A percentile compares a stretch with the other conserved stretches of the same genome.
These are phyloP conservation scores for Ctenicera cuprea DNA, from an alignment of 2,888 invertebrate species.

Conservation along the genomic window DNA sequence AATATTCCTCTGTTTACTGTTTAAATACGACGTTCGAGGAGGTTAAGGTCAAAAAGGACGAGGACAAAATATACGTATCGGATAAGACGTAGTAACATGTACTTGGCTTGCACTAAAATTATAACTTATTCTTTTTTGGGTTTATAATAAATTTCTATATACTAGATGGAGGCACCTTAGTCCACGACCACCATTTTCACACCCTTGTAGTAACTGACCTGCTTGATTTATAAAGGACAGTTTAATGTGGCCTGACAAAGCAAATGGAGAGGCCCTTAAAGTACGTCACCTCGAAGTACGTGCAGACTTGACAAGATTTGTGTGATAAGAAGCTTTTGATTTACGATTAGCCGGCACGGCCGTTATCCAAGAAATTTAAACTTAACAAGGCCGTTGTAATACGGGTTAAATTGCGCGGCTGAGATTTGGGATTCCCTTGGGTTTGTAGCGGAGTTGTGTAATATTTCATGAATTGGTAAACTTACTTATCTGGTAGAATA, in stretches of 20 bases:
- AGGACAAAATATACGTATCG: too few relatives aligned
- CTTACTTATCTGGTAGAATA: slow-evolving; percentile 37
- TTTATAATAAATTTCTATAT: slow-evolving; percentile 11
- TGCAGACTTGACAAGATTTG: slow-evolving; percentile 49
- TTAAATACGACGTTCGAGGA: too few relatives aligned
- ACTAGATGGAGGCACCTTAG: not conserved
- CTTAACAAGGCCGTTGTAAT: slow-evolving; percentile 34
- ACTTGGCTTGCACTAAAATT: too few relatives aligned
- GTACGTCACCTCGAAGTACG: slow-evolving; percentile 43
- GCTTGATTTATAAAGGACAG: slow-evolving; percentile 44
- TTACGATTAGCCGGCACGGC: slow-evolving; percentile 43
- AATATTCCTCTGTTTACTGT: too few relatives aligned
- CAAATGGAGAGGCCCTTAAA: slow-evolving; percentile 46
- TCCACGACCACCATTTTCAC: slow-evolving; percentile 24
- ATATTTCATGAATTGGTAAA: slow-evolving; percentile 57
- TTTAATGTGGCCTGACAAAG: slow-evolving; percentile 46
- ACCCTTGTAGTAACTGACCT: slow-evolving; percentile 32
- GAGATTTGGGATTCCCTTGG: slow-evolving; percentile 27
- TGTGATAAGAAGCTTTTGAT: slow-evolving; percentile 43
- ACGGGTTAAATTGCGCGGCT: slow-evolving; percentile 21
- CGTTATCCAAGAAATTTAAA: slow-evolving; percentile 34
- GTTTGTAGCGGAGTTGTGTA: slow-evolving; percentile 52
- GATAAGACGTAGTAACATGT: too few relatives aligned
- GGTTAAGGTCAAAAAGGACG: too few relatives aligned
- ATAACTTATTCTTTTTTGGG: too few relatives aligned